Percentiles rank a stretch among this genome's conserved stretches.
These are phyloP conservation scores for Sinella curviseta DNA, from an alignment of 1,140 invertebrate species.

Conservation along the genomic window DNA sequence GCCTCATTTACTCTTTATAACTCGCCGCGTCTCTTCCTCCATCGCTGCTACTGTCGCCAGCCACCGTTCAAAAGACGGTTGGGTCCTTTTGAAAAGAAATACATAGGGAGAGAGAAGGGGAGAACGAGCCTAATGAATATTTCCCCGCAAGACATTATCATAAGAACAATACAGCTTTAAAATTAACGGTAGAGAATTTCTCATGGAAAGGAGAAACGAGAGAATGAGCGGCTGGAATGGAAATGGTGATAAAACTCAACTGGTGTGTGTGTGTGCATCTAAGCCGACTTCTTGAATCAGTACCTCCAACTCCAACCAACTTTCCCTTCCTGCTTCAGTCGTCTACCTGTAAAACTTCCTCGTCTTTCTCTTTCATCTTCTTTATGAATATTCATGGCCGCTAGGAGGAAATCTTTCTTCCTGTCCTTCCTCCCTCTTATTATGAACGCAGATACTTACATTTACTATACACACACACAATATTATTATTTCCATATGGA, in stretches of 20 bases:
- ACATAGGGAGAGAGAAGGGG: no score
- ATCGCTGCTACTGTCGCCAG: no score
- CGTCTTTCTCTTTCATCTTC: not conserved
- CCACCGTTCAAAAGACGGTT: not conserved
- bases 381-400: not conserved
- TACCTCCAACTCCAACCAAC: no score
- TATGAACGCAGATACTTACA: not conserved
- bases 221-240: not conserved
- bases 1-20: no score
- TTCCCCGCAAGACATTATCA: conserved; percentile 2
- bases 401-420: not conserved
- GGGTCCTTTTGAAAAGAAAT: no score
- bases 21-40: no score
- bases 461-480: no score
- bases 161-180: not conserved
- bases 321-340: no score
- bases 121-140: not conserved
- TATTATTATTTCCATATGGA: no score
- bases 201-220: not conserved
- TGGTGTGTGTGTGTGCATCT: not conserved
- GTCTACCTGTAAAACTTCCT: not conserved
- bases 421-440: not conserved
- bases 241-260: not conserved
- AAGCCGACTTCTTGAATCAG: not conserved
- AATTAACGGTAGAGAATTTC: not conserved